These are phyloP conservation scores for Ceryle rudis DNA, from an alignment of 2,797 vertebrate genomes.

Conservation along the genomic window DNA sequence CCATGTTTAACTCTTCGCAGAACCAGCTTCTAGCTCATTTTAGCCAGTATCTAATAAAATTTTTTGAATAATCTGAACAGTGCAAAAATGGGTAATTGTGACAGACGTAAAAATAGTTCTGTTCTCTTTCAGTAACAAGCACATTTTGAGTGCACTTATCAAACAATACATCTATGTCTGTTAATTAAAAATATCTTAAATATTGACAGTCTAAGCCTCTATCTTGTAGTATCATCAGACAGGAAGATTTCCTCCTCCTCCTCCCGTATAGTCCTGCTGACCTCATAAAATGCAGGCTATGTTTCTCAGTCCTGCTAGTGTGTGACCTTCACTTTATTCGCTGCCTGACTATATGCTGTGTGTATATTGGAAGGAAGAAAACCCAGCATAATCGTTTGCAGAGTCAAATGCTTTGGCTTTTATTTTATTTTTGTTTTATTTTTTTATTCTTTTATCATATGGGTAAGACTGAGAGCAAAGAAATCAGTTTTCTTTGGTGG, in stretches of 20 bases:
- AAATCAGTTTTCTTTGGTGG: background rate
- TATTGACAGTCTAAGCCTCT: background rate
- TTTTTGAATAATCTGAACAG: background rate
- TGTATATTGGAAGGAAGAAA: background rate
- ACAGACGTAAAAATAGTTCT: background rate
- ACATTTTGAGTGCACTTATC: background rate
- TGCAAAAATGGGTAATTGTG: background rate
- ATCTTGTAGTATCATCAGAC: background rate
- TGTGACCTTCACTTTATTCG: background rate
- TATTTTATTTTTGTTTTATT: too few relatives aligned
- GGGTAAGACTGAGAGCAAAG: background rate
- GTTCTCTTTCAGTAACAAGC: background rate
- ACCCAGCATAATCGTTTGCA: background rate
- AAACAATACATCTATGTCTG: background rate
- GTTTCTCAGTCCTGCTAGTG: background rate
- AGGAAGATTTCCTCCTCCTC: background rate
- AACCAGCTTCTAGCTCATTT: background rate
- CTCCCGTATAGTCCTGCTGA: background rate
- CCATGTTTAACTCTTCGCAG: background rate
- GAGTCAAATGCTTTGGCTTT: background rate
- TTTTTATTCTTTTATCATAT: background rate
- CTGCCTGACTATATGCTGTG: background rate
- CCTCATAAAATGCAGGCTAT: background rate
- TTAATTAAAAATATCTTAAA: background rate
- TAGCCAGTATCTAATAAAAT: background rate